Evolutionary conservation across 2,888 invertebrate genomes (phyloP).

Genomic region (Limnephilus lunatus): DNA sequence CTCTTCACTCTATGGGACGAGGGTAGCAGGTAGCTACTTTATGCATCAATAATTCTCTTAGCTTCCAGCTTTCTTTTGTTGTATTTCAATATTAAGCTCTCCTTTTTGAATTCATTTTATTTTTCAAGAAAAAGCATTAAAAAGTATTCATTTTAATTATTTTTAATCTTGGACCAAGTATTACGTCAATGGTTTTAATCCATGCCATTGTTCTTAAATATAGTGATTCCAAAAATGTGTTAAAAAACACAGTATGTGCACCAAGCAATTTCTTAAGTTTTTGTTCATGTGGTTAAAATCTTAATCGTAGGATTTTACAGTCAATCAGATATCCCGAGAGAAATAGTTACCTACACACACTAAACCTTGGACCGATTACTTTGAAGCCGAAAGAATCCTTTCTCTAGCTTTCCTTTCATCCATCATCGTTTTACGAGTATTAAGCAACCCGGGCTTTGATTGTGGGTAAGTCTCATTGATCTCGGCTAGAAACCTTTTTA

Average conservation of each 20-base stretch:
- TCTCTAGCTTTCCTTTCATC: neutral
- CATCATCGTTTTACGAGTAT: constrained; percentile 28
- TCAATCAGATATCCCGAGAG: neutral
- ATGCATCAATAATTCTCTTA: neutral
- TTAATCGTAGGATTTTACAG: neutral
- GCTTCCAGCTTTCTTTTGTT: neutral
- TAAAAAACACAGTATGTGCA: neutral
- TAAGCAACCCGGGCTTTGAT: constrained; percentile 20
- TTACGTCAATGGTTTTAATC: too few relatives aligned
- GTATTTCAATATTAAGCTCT: neutral
- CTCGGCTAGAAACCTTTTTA: constrained; percentile 14
- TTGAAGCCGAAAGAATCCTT: neutral
- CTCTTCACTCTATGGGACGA: neutral
- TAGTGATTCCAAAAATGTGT: too few relatives aligned
- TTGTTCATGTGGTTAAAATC: neutral
- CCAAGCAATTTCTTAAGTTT: neutral
- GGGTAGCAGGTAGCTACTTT: neutral
- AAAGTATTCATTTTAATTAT: neutral
- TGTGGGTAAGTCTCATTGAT: constrained; percentile 37
- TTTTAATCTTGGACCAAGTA: too few relatives aligned
- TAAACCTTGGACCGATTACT: constrained; percentile 15
- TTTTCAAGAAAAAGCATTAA: neutral
- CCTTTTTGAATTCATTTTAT: neutral
- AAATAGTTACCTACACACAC: neutral
- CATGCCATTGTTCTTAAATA: neutral